Evolutionary conservation across 64 coral and sea anemone species (phyloP).

Genomic region (Porites lutea): DNA sequence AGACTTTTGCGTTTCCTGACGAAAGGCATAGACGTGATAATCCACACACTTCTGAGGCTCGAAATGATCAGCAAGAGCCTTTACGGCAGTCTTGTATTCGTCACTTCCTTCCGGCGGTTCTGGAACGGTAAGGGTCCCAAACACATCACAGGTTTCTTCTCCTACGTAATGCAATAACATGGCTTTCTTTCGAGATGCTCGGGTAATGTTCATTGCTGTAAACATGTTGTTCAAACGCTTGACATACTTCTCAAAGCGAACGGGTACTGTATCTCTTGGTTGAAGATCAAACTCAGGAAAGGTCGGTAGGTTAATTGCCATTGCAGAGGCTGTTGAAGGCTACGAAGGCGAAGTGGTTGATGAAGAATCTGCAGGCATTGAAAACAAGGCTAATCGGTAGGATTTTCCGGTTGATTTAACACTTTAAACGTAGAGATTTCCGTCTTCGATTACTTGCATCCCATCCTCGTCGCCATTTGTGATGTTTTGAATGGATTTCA

Average conservation of each 20-base stretch:
- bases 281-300: conserved; percentile 49
- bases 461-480: conserved; percentile 46
- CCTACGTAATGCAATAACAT: conserved; percentile 64
- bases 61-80: conserved; percentile 57
- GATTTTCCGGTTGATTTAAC: conserved; percentile 8
- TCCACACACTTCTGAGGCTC: conserved; percentile 72
- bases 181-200: conserved; percentile 36
- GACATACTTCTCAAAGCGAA: conserved; percentile 59
- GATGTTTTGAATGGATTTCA: background rate
- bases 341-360: background rate
- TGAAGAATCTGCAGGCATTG: conserved; percentile 7
- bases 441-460: conserved; percentile 9
- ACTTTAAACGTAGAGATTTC: conserved; percentile 1
- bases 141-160: conserved; percentile 55
- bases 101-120: conserved; percentile 21
- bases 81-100: conserved; percentile 30
- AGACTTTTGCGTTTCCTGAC: conserved; percentile 50
- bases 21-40: conserved; percentile 54
- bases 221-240: conserved; percentile 61
- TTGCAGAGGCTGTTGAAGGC: background rate
- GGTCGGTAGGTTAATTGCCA: conserved; percentile 31
- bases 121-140: conserved; percentile 35
- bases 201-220: conserved; percentile 61
- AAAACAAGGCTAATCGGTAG: background rate
- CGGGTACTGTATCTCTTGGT: conserved; percentile 42